These are phyloP conservation scores for Ispidina lecontei DNA, from an alignment of 2,797 vertebrate genomes.

Conservation along the genomic window DNA sequence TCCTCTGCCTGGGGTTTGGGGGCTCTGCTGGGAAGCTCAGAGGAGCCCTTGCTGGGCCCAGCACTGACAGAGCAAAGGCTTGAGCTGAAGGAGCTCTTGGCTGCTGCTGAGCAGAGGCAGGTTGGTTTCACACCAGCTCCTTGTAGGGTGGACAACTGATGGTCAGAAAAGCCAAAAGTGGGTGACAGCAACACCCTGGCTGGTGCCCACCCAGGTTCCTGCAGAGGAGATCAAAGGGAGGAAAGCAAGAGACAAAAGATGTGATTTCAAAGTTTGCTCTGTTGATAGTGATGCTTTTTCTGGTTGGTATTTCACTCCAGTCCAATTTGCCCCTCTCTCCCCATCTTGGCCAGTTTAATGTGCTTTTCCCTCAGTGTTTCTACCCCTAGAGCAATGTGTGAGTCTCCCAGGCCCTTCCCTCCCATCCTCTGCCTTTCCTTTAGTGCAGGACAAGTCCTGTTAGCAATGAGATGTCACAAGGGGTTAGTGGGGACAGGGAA, in stretches of 20 bases:
- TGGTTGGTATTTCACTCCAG: accelerated
- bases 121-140: neutral
- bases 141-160: accelerated
- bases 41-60: neutral
- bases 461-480: neutral
- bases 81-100: neutral
- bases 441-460: accelerated
- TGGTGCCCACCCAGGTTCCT: neutral
- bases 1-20: neutral
- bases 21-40: neutral
- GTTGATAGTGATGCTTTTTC: neutral
- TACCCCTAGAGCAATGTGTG: accelerated
- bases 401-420: neutral
- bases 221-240: neutral
- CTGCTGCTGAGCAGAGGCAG: accelerated
- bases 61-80: neutral
- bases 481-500: neutral
- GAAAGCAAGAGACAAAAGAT: neutral
- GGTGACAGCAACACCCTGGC: accelerated
- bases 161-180: neutral
- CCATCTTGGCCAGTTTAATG: accelerated
- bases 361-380: neutral
- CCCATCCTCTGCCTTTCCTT: neutral
- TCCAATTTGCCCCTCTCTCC: neutral
- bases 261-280: neutral